Evolutionary conservation across 1,140 invertebrate species (phyloP).

Genomic region (Scaptodrosophila lebanonensis): DNA sequence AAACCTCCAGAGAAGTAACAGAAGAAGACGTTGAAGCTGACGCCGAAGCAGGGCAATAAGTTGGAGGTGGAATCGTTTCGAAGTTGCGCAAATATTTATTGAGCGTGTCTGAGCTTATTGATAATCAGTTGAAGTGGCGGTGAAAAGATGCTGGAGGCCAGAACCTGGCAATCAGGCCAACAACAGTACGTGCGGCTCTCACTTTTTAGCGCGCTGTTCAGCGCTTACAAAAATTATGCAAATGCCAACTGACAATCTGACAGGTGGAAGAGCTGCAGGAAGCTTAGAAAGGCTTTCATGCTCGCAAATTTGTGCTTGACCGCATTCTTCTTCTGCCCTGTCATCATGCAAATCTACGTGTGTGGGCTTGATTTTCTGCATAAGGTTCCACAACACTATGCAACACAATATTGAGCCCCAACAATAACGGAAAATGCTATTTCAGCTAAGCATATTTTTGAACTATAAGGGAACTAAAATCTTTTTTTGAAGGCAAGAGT

Average conservation of each 20-base stretch:
- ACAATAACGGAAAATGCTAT: too few species aligned
- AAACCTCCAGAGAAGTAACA: constrained; percentile 17
- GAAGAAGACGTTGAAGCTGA: constrained; percentile 3
- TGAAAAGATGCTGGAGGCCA: constrained; percentile 32
- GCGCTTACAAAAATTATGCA: constrained; percentile 45
- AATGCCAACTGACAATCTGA: constrained; percentile 29
- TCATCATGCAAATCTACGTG: constrained; percentile 2
- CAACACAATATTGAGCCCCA: too few species aligned
- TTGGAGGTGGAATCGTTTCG: too few species aligned
- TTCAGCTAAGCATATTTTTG: too few species aligned
- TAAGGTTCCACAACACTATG: too few species aligned
- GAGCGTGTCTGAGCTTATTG: constrained; percentile 24
- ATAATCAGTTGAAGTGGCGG: constrained; percentile 10
- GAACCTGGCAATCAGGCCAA: too few species aligned
- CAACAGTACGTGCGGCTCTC: constrained; percentile 46
- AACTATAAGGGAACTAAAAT: too few species aligned
- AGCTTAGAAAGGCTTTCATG: constrained; percentile 36
- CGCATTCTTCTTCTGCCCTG: constrained; percentile 44
- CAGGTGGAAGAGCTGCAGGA: background rate
- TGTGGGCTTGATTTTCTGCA: too few species aligned
- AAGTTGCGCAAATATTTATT: constrained; percentile 49
- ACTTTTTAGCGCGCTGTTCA: constrained; percentile 47
- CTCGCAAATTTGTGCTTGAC: constrained; percentile 47
- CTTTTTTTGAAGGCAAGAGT: too few species aligned
- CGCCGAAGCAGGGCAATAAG: too few species aligned